Conservation (phyloP, 2,888 invertebrate species). For the Lasioglossum pauxillum region DNA sequence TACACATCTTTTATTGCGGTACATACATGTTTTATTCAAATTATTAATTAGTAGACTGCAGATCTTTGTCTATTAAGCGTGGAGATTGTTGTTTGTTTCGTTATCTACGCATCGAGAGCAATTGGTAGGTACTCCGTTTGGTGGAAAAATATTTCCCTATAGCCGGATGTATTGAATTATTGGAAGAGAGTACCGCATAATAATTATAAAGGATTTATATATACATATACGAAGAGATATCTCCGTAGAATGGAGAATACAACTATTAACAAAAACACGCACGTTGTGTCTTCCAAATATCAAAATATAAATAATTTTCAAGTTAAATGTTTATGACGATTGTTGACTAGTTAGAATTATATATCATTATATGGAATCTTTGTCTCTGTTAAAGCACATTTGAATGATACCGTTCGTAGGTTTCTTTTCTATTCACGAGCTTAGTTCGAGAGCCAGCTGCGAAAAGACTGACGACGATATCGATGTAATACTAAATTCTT, state of each 20-base stretch:
- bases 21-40: neutral
- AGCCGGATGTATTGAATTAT: neutral
- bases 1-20: neutral
- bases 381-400: constrained; percentile 42
- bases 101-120: neutral
- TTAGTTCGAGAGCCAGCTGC: constrained; percentile 24
- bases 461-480: constrained; percentile 59
- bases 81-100: neutral
- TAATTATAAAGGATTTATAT: constrained; percentile 35
- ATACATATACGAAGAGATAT: constrained; percentile 23
- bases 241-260: constrained; percentile 39
- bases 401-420: constrained; percentile 24
- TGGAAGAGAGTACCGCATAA: neutral
- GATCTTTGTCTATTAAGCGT: no score
- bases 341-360: constrained; percentile 64
- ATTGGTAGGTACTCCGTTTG: neutral
- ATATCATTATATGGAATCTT: constrained; percentile 44
- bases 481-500: constrained; percentile 27
- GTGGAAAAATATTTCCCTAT: neutral
- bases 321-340: constrained; percentile 54
- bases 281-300: constrained; percentile 68
- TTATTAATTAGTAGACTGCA: neutral
- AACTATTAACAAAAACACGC: constrained; percentile 53
- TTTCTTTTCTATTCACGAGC: constrained; percentile 30
- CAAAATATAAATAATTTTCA: constrained; percentile 57